These are phyloP conservation scores for Labrus mixtus DNA, from an alignment of 2,113 vertebrate genomes.

Conservation along the genomic window DNA sequence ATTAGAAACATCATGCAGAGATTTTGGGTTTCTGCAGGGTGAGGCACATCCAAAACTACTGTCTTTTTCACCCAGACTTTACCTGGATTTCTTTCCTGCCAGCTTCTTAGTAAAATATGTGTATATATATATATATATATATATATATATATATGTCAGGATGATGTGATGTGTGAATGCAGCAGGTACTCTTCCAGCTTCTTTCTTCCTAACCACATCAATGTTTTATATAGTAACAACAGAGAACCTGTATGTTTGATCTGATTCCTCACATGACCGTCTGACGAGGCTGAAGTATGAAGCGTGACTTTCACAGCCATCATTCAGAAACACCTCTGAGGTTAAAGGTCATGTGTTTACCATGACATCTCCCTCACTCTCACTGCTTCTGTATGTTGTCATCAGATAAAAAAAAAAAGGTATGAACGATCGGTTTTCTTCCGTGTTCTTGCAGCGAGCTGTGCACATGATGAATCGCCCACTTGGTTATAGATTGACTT, in stretches of 20 bases:
- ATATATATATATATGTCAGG: no score
- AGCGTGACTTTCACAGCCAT: neutral
- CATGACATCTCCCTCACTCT: neutral
- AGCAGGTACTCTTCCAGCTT: no score
- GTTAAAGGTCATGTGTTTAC: conserved; percentile 11
- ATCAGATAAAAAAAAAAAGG: neutral
- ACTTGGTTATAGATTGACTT: conserved; percentile 11
- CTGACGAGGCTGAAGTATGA: neutral
- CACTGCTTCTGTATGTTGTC: neutral
- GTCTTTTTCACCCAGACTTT: no score
- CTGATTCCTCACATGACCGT: neutral
- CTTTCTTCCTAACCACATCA: no score
- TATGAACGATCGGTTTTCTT: neutral
- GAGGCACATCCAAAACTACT: no score
- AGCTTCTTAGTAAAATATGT: no score
- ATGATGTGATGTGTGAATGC: no score
- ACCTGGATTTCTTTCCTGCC: no score
- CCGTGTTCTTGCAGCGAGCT: neutral
- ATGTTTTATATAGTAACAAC: no score
- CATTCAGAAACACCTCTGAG: neutral
- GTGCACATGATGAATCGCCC: conserved; percentile 20
- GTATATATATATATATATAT: no score
- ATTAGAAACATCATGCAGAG: no score
- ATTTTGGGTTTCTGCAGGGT: no score
- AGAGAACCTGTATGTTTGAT: neutral